Base-by-base conservation (phyloP, 2,797 vertebrate genomes). In the Buceros bicornis region DNA sequence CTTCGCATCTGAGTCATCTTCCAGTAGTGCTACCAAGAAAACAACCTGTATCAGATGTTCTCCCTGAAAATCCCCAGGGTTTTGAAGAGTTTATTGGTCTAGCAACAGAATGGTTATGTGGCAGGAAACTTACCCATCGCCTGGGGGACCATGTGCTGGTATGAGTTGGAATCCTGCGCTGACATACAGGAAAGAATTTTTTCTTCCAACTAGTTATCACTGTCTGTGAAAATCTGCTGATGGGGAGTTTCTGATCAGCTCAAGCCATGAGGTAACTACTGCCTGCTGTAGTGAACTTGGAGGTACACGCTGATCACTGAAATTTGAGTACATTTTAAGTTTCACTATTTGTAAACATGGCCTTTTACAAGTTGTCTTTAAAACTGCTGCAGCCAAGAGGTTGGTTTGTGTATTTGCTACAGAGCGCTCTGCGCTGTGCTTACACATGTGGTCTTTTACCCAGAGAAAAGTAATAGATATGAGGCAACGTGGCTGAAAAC, bases 1-100 rank as follows among this genome's bases (percentile, higher is more conserved):
- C 77, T 90, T 84, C 73, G 73, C 13, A 8, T 62, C 90, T 93
- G 91, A 95, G 86, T 95, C 96, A 95, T 79, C 85, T 82, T 74
- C 80, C 57, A 91, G 65, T 12, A 40, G 69, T 10, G 43, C 73
- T 61, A 5, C 73, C 17, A 28, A 72, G 90, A 91, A 72, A 57
- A 35, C 78, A 50, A 22, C 60, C 28, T 67, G 16, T 7, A 1
- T 26, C 57, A 60, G 57, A 70, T 62, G 12, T 43, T 78, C 37
- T 24, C 50, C 45, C 58, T 56, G 66, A 45, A 84, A 69, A 69
- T 60, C 28, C 10, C 14, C 43, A 24, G 22, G 67, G 58, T 33
- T 93, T 62, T 51, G 42, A 33, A 5, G 40, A 42, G 16, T 60
- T 40, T 70, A 1, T 58, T 84, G 70, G 40, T 37, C 47, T 33